phyloP scores from a whole-genome alignment of 2,888 invertebrate species.

The Ethmia dodecea region DNA sequence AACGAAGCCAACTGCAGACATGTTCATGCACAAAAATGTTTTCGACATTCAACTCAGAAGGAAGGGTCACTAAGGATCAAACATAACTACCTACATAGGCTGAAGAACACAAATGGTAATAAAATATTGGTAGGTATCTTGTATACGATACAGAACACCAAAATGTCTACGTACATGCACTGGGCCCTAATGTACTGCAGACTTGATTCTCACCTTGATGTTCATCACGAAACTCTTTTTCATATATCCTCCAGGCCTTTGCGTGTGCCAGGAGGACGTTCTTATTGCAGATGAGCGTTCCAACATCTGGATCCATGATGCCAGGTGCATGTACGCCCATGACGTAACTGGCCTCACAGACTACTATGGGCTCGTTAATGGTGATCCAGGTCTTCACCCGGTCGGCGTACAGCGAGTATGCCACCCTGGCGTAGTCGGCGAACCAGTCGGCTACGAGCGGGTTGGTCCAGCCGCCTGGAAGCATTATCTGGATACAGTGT shows the following conservation, averaged over 20 bases:
- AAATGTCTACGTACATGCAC: too few species aligned
- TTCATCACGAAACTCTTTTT: constrained; percentile 65
- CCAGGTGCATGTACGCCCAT: constrained; percentile 44
- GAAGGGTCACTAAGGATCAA: neutral
- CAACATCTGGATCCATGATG: constrained; percentile 40
- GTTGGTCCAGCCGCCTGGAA: constrained; percentile 81
- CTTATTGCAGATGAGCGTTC: constrained; percentile 80
- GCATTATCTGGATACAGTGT: too few species aligned
- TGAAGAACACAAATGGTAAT: neutral
- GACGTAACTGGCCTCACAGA: constrained; percentile 56
- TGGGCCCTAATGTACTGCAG: neutral
- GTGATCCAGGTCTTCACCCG: constrained; percentile 83
- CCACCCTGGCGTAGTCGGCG: constrained; percentile 76
- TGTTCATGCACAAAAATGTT: too few species aligned
- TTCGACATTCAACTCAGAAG: neutral
- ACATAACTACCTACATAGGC: neutral
- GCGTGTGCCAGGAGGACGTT: constrained; percentile 83
- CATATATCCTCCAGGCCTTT: constrained; percentile 78
- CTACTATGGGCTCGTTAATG: constrained; percentile 80
- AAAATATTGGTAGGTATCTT: too few species aligned
- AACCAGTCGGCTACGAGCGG: constrained; percentile 79
- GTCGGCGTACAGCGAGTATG: constrained; percentile 75
- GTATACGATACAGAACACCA: too few species aligned
- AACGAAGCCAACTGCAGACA: too few species aligned
- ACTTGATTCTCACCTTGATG: constrained; percentile 57